Conservation (phyloP, 1,140 invertebrate species). For the Cyrtorhinus lividipennis region DNA sequence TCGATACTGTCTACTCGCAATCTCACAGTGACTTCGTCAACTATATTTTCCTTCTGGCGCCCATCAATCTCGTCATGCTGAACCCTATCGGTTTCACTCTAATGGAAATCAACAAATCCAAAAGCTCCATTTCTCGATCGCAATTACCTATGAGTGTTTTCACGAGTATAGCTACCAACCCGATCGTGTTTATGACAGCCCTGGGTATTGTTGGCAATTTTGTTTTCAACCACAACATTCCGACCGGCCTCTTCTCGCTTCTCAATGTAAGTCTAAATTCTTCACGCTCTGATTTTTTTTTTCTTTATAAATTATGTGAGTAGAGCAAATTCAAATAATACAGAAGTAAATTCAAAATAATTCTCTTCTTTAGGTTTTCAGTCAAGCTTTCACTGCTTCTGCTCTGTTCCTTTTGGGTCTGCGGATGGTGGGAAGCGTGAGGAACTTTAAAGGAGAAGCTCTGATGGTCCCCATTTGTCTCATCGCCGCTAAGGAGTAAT, state of each 20-base stretch:
- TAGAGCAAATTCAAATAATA: too few relatives aligned
- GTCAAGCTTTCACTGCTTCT: conserved; percentile 76
- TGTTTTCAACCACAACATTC: conserved; percentile 59
- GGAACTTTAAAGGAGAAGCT: conserved; percentile 54
- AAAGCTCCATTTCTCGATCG: neutral
- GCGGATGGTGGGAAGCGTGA: conserved; percentile 82
- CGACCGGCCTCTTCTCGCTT: conserved; percentile 55
- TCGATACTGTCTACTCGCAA: conserved; percentile 54
- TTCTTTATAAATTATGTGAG: too few relatives aligned
- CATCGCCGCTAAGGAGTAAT: conserved; percentile 78
- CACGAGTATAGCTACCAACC: conserved; percentile 57
- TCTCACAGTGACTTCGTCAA: conserved; percentile 78
- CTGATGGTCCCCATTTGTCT: conserved; percentile 70
- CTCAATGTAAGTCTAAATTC: conserved; percentile 51
- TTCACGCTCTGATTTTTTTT: too few relatives aligned
- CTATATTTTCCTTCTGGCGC: conserved; percentile 87
- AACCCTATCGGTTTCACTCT: conserved; percentile 86
- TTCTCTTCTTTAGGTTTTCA: too few relatives aligned
- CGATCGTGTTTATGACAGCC: conserved; percentile 85
- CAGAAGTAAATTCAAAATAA: too few relatives aligned
- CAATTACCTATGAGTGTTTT: conserved; percentile 4
- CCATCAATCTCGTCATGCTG: conserved; percentile 80
- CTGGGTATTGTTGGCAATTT: conserved; percentile 78
- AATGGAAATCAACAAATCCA: conserved; percentile 57
- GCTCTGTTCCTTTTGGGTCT: conserved; percentile 82